phyloP scores from a whole-genome alignment of 2,888 invertebrate genomes.

The Branchellion lobata region DNA sequence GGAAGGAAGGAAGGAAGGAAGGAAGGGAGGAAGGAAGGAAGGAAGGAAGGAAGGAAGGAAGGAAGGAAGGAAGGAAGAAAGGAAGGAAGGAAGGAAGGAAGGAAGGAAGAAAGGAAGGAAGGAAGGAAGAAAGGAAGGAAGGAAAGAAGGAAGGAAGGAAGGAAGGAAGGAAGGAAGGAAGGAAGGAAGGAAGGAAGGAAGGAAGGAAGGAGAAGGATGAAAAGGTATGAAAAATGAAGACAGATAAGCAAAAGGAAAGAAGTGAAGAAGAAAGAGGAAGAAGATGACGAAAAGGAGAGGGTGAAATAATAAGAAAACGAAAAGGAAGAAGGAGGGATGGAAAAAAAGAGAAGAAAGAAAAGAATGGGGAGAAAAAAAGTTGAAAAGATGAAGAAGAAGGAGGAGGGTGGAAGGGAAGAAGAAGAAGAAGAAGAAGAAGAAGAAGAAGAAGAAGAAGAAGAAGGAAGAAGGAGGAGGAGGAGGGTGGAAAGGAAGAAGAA shows the following conservation, averaged over 20 bases:
- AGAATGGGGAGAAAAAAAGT: too few species aligned
- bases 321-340: too few species aligned
- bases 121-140: neutral
- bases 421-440: too few species aligned
- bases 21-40: conserved; percentile 43
- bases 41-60: neutral
- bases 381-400: too few species aligned
- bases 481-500: too few species aligned
- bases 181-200: neutral
- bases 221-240: neutral
- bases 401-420: too few species aligned
- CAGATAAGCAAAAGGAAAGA: neutral
- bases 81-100: too few species aligned
- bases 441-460: too few species aligned
- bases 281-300: neutral
- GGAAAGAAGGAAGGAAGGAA: neutral
- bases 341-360: too few species aligned
- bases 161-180: conserved; percentile 5
- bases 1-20: conserved; percentile 40
- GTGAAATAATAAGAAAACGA: too few species aligned
- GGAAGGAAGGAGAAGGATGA: neutral
- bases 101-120: neutral
- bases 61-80: conserved; percentile 11
- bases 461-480: too few species aligned
- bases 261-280: neutral